Conservation (phyloP, 2,888 invertebrate species). For the Archips crataeganus region DNA sequence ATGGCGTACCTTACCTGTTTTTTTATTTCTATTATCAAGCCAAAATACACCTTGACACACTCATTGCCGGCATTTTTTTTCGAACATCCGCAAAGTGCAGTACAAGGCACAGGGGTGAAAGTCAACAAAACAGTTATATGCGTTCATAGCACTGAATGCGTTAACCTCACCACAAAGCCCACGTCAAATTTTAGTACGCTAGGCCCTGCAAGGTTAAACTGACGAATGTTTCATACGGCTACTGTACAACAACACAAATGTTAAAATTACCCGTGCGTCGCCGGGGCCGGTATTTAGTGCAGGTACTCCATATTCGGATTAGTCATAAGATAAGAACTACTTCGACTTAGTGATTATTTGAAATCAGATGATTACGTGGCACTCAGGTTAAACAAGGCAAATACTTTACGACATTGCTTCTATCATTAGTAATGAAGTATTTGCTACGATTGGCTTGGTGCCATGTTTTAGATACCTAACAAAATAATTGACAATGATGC, state of each 20-base stretch:
- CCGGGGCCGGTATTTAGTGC: not conserved
- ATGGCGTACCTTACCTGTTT: too few species aligned
- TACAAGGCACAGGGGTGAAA: too few species aligned
- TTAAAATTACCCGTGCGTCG: not conserved
- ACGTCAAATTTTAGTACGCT: too few species aligned
- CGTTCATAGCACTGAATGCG: too few species aligned
- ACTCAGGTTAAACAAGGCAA: not conserved
- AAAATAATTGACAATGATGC: not conserved
- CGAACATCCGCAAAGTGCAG: too few species aligned
- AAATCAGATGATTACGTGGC: conserved; percentile 7
- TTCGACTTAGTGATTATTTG: conserved; percentile 1
- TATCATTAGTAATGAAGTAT: not conserved
- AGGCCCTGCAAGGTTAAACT: too few species aligned
- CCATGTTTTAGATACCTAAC: not conserved
- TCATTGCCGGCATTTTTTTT: too few species aligned
- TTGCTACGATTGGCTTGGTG: not conserved
- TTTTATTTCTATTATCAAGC: not conserved
- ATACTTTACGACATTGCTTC: not conserved
- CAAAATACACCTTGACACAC: not conserved
- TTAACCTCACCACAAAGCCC: too few species aligned
- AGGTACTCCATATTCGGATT: not conserved
- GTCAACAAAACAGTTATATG: too few species aligned
- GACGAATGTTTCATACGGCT: too few species aligned
- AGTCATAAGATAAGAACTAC: conserved; percentile 13
- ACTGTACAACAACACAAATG: too few species aligned